These are phyloP conservation scores for human DNA, from an alignment of 2,113 vertebrate genomes.

Conservation along the genomic window DNA sequence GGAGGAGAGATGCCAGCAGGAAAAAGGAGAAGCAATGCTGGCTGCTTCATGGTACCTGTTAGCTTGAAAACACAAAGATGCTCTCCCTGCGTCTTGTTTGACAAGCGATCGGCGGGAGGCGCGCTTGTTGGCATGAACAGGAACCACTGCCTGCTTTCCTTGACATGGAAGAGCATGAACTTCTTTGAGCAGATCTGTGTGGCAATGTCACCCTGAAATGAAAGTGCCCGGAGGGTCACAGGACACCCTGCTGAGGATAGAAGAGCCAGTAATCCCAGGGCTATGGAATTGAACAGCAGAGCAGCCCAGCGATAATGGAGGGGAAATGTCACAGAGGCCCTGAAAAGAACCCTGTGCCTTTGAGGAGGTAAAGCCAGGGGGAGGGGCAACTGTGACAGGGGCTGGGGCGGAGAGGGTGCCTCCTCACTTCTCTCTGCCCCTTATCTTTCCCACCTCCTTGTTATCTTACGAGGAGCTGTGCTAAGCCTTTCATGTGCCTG, in stretches of 20 bases:
- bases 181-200: not conserved
- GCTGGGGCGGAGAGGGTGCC: not conserved
- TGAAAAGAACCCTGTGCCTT: not conserved
- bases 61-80: not conserved
- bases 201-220: not conserved
- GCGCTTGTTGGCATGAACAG: not conserved
- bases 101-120: not conserved
- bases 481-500: not conserved
- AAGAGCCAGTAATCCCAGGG: not conserved
- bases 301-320: not conserved
- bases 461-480: not conserved
- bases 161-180: not conserved
- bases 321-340: not conserved
- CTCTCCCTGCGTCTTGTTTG: not conserved
- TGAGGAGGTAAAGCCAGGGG: not conserved
- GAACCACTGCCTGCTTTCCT: rapidly evolving
- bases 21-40: not conserved
- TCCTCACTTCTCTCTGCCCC: too few relatives aligned
- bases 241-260: not conserved
- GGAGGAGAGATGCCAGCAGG: not conserved
- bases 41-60: not conserved
- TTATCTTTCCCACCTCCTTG: not conserved
- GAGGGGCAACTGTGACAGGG: not conserved
- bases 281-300: not conserved
- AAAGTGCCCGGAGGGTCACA: not conserved